Base-by-base conservation (phyloP, 2,797 vertebrate genomes). In the Lithobates sylvaticus region DNA sequence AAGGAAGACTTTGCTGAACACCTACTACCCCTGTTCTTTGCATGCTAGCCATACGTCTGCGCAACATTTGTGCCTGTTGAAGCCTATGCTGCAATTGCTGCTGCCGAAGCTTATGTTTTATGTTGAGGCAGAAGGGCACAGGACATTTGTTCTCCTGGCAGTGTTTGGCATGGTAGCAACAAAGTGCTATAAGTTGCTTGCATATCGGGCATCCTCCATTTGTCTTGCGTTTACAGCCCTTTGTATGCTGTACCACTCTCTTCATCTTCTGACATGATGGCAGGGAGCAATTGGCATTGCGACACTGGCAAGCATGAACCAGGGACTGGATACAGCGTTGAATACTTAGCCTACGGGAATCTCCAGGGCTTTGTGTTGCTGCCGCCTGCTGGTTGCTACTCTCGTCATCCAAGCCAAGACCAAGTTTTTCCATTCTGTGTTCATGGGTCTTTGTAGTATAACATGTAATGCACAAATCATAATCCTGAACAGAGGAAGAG, bases 71-170 rank as follows among this genome's bases (percentile, higher is more conserved):
- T 0, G 98, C 98, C 93, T 99, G 98, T 69, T 99, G 98, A 65
- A 99, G 96, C 61, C 98, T 92, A 91, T 99, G 98, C 91, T 99
- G 98, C 74, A 99, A 95, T 89, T 99, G 98, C 81, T 99, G 98
- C 86, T 99, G 97, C 58, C 97, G 94, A n/a, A 99, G 96, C 91
- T 99, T 99, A 81, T 99, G 97, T 94, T 99, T 99, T 89, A 99
- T 99, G 92, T 99, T 99, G 88, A 99, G 96, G 91, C 98, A 99
- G 94, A 99, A 99, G 0, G 98, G 98, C 91, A 99, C 98, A 0
- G 98, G 98, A 88, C 98, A 99, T 93, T 99, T 99, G 94, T 98
- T 99, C 95, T 99, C 97, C 93, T 99, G 98, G 94, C 98, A 99
- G 96, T 98, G 98, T 93, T 99, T 99, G 86, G 98, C 98, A 0